Base-by-base conservation (phyloP, 2,797 vertebrate genomes). In the Cyclopterus lumpus region DNA sequence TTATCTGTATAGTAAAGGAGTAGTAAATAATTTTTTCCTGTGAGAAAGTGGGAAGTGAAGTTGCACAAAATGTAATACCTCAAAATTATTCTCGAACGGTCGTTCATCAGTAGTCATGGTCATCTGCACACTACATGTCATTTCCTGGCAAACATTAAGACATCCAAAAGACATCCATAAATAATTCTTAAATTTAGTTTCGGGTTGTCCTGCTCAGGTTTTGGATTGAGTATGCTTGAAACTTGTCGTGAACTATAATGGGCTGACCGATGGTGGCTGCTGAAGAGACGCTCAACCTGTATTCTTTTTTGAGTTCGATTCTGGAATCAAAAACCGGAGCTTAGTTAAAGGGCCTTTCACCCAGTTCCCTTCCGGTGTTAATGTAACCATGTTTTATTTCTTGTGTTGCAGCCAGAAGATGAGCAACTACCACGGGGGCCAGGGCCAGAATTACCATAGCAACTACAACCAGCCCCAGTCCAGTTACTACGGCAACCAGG, bases 341-440 rank as follows among this genome's bases (percentile, higher is more conserved):
- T 8, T 12, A 28, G n/a, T 64, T 2, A 63, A 54, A 38, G 34
- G 32, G 2, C 22, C 3, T 1, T 38, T 51, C 16, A 22, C 34
- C 2, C 1, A 7, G 6, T 48, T 38, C 0, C 3, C 8, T 49
- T 63, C 18, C 55, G 42, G 46, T 2, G 14, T 58, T 28, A 20
- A 9, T 28, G 1, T 44, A 15, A 1, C 1, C 3, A 28, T 40
- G 6, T 67, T 82, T 1, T 58, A 1, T 76, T 30, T 69, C 2
- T 75, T 42, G 10, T 77, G 22, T 84, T 87, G 15, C 80, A 96
- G 95, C 79, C 95, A 95, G 91, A 97, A 95, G 91, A 86, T 89
- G 90, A 95, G 83, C 91, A 96, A 63, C 91, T 96, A 93, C 90
- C 95, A 95, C 4, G 93, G 89, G 0, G 90, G 86, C 0, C 95